A percentile compares a stretch with the other conserved stretches of the same genome.
Conservation (phyloP, 35 echinoderm and acorn worm genomes). For the Heliocidaris erythrogramma region DNA sequence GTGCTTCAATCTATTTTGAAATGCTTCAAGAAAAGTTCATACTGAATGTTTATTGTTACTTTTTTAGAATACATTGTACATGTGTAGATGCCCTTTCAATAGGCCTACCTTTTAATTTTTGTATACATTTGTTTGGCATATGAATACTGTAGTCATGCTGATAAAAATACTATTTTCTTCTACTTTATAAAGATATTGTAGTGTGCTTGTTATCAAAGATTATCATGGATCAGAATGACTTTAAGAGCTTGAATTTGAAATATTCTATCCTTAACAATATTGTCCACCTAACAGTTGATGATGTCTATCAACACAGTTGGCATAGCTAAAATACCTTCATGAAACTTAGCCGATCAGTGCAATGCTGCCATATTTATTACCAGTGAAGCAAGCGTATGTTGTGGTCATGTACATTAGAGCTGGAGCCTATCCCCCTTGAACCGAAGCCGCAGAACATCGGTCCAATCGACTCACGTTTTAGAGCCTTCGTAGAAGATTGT, state of each 20-base stretch:
- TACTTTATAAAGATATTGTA: background rate
- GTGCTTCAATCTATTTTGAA: too few species aligned
- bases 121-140: too few species aligned
- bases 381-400: background rate
- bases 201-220: background rate
- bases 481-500: background rate
- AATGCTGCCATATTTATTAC: background rate
- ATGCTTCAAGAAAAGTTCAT: too few species aligned
- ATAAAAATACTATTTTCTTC: too few species aligned
- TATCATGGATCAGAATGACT: background rate
- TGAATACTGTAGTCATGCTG: too few species aligned
- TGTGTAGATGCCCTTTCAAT: too few species aligned
- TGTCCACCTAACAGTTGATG: background rate
- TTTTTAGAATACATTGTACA: too few species aligned
- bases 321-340: background rate
- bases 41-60: too few species aligned
- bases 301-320: background rate
- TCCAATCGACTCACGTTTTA: background rate
- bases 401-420: background rate
- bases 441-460: background rate
- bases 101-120: too few species aligned
- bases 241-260: background rate
- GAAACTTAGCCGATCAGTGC: background rate
- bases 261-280: background rate
- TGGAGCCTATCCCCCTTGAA: background rate